Base-by-base conservation (phyloP, 1,140 invertebrate species). In the Drosophila pectinifera region DNA sequence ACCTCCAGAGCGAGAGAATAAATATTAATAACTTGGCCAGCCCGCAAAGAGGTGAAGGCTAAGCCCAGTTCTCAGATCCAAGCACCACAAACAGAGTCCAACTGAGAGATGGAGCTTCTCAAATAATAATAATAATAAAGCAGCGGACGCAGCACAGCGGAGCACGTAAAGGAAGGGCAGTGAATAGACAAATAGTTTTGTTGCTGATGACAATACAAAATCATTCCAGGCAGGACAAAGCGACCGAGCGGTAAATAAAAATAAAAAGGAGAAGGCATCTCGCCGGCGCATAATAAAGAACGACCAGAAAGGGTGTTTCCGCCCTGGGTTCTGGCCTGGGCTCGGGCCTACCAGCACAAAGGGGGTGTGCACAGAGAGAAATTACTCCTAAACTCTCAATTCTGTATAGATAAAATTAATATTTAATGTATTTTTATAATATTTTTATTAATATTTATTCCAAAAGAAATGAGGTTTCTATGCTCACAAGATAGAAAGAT, bases 191-290 rank as follows among this genome's bases (percentile, higher is more conserved):
- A 89, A 80, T 78, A 84, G 77, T 89, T 89, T 72, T 64, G 80
- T 84, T 78, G 80, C 73, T 89, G 84, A 89, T 89, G 84, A 89
- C 84, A 88, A 88, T 88, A 84, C 80, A 80, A 80, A 89, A 83
- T 77, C 72, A 73, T 65, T 73, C 69, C 68, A 73, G 83, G 48
- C 69, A 67, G 72, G 48, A 80, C 73, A 85, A 76, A 84, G 77
- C 67, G 77, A 49, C 43, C 42, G 49, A 78, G 81, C 68, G 70
- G 64, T 64, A 86, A 82, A 83, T 72, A 75, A 65, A 77, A 73
- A 73, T 75, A 72, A 70, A 57, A 68, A 72, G 48, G 42, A 38
- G n/a, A 26, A 53, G 38, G 64, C 56, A 67, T 63, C 80, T 38
- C 16, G 31, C 63, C 57, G 38, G 53, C 39, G 57, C 57, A 73